Conservation (phyloP, 2,113 vertebrate species). For the Anhinga rufa region DNA sequence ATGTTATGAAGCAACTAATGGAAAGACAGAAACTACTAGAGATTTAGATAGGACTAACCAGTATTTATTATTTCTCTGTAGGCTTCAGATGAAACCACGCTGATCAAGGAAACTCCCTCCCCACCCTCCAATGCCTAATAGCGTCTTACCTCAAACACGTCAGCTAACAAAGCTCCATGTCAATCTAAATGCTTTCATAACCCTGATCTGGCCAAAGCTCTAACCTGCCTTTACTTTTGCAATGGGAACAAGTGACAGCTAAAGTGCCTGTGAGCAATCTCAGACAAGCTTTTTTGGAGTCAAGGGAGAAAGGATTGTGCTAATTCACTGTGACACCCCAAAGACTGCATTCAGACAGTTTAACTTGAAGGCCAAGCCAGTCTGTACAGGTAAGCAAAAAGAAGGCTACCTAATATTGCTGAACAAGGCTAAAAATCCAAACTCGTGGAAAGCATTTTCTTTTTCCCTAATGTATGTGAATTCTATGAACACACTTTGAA, state of each 20-base stretch:
- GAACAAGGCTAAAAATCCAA: neutral
- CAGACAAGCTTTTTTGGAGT: neutral
- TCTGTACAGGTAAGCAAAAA: neutral
- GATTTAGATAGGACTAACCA: neutral
- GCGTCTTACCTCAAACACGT: neutral
- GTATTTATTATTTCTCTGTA: neutral
- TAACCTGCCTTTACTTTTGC: neutral
- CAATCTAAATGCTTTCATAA: neutral
- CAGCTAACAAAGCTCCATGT: neutral
- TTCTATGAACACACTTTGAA: neutral
- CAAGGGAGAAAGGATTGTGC: neutral
- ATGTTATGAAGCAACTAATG: neutral
- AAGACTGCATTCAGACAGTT: neutral
- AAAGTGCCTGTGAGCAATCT: neutral
- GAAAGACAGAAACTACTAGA: neutral
- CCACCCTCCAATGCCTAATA: neutral
- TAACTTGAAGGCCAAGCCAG: neutral
- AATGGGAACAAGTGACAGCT: neutral
- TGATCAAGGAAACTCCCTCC: constrained; percentile 12
- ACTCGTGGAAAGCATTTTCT: neutral
- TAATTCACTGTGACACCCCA: neutral
- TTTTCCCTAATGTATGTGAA: neutral
- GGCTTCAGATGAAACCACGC: neutral
- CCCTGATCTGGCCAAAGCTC: neutral
- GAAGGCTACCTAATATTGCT: neutral